A percentile compares a stretch with the other conserved stretches of the same genome.
phyloP scores from a whole-genome alignment of 2,797 vertebrate genomes.

The Diplodus puntazzo region DNA sequence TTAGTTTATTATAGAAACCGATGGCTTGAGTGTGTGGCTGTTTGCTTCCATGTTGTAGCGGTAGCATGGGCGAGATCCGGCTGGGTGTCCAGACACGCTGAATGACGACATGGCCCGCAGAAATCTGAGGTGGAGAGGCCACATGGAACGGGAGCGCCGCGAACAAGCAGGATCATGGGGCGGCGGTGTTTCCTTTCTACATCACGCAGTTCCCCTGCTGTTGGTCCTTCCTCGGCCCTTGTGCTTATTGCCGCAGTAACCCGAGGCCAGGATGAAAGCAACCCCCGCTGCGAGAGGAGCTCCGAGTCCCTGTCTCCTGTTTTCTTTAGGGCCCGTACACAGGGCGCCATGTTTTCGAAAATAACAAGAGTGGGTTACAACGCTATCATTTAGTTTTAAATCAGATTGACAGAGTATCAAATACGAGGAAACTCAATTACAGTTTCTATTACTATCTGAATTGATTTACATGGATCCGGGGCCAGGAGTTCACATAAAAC shows the following conservation, averaged over 20 bases:
- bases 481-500: slow-evolving; percentile 75
- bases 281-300: slow-evolving; percentile 47
- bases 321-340: slow-evolving; percentile 60
- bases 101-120: slow-evolving; percentile 64
- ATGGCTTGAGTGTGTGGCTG: slow-evolving; percentile 64
- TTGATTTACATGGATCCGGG: slow-evolving; percentile 67
- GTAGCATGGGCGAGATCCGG: slow-evolving; percentile 63
- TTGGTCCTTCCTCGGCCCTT: slow-evolving; percentile 35
- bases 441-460: slow-evolving; percentile 64
- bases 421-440: slow-evolving; percentile 79
- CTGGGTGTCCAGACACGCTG: slow-evolving; percentile 45
- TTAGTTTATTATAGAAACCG: slow-evolving; percentile 86
- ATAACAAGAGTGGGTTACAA: slow-evolving; percentile 77
- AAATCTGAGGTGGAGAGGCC: slow-evolving; percentile 59
- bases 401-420: slow-evolving; percentile 80
- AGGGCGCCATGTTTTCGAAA: slow-evolving; percentile 65
- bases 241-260: slow-evolving; percentile 79
- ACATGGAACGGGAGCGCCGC: slow-evolving; percentile 38
- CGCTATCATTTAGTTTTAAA: slow-evolving; percentile 75
- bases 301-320: slow-evolving; percentile 53
- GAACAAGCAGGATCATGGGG: slow-evolving; percentile 44
- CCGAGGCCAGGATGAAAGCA: slow-evolving; percentile 68
- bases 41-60: slow-evolving; percentile 75
- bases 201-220: slow-evolving; percentile 29
- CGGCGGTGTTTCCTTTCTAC: slow-evolving; percentile 49